Base-by-base conservation (phyloP, 2,113 vertebrate genomes). In the Cromileptes altivelis region DNA sequence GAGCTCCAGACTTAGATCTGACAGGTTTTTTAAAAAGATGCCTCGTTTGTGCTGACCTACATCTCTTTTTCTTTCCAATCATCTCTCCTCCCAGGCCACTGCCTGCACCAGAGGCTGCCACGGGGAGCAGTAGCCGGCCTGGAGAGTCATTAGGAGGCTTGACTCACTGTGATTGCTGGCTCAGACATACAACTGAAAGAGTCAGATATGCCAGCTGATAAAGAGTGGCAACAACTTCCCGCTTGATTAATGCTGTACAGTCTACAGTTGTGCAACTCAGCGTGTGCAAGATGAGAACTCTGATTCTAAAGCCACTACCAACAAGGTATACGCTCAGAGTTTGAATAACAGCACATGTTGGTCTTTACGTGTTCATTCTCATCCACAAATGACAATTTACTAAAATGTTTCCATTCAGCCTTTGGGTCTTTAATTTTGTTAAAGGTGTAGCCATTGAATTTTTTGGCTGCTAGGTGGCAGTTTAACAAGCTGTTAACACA, bases 51-150 rank as follows among this genome's bases (percentile, higher is more conserved):
- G 90, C 89, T 90, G 90, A 86, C 91, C 84, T 89, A 91, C 86
- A 92, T 94, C 52, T 37, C 89, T 93, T 93, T 93, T 92, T 86
- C 82, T 74, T 84, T 87, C 89, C 90, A 94, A 93, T 94, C 92
- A 88, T 90, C 82, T 83, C 73, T 86, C 65, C 89, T 83, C 81
- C 69, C 21, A 11, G 82, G 90, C 80, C 62, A 56, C 64, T 64
- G 86, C 52, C 15, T 37, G 82, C 70, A 67, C 80, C 72, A 56
- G 75, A 83, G 82, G 82, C 85, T 64, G 53, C 79, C 71, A 45
- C 74, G 75, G 88, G 83, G 89, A 86, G 82, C 78, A 37, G 56
- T 60, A 78, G 82, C 62, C 53, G 45, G 75, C 87, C 88, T 68
- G 57, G 52, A 76, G 89, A 89, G 82, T 87, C 87, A 89, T 91